Base-by-base conservation (phyloP, 30 jellyfish, hydroid and myxozoan genomes). In the Pelagia noctiluca region DNA sequence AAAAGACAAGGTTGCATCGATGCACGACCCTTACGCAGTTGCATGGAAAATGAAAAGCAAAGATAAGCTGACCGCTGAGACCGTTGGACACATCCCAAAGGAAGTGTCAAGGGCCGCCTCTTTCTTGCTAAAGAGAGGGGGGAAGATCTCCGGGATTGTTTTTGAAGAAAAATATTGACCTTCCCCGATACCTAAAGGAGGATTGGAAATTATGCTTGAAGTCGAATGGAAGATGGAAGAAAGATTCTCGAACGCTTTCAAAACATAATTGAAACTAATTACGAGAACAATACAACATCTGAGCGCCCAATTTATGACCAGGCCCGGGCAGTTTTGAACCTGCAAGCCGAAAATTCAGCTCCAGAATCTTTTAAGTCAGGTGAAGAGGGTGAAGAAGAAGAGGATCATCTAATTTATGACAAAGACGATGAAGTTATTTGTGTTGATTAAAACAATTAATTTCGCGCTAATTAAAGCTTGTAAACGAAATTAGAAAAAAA, bases 41-140 rank as follows among this genome's bases (percentile, higher is more conserved):
- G 88, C 88, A 21, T 50, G 88, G 88, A 76, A 76, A 33, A 76
- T 22, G 63, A 72, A 76, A 76, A 76, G 32, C 87, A 76, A 24
- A 23, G 62, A 36, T 52, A 76, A 76, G 52, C 32, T 76, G 53
- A 72, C 80, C 37, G 63, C 68, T 66, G 66, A 66, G 68, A 34
- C 66, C 12, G 80, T 66, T 66, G 69, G 80, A 42, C 57, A 25
- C 66, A 34, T 66, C 34, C 80, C 72, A 60, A 66, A 66, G 23
- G 80, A 66, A 66, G 5, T 66, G 48, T 72, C 81, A 72, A 72
- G 81, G 81, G 85, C 85, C 26, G 85, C 53, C 72, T 60, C 29
- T 66, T 66, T 42, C 29, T 66, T 31, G 67, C 61, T 22, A 35
- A 66, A 66, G 63, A 25, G 61, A 31, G 16, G 19, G 22, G 79